Conservation (phyloP, 1,140 invertebrate species). For the Xylocopa sonorina region DNA sequence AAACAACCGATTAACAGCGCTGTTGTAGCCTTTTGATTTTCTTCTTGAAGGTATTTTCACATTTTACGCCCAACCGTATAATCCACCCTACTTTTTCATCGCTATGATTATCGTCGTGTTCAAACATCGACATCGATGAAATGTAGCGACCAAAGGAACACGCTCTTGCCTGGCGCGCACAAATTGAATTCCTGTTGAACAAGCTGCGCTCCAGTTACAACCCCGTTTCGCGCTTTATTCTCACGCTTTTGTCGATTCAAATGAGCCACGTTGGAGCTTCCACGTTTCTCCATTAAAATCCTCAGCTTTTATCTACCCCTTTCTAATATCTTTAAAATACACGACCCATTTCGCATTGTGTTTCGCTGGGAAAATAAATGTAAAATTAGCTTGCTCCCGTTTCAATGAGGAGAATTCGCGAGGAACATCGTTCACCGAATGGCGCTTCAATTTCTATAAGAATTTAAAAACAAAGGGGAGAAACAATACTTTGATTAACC, state of each 20-base stretch:
- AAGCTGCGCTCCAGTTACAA: background rate
- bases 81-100: constrained; percentile 2
- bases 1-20: too few relatives aligned
- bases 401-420: too few relatives aligned
- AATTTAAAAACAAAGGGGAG: too few relatives aligned
- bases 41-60: constrained; percentile 30
- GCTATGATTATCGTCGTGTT: constrained; percentile 8
- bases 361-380: too few relatives aligned
- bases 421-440: too few relatives aligned
- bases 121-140: constrained; percentile 1
- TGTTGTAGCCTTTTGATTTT: constrained; percentile 35
- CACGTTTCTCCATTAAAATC: background rate
- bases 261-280: background rate
- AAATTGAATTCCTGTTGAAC: constrained; percentile 21
- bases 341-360: too few relatives aligned
- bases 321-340: too few relatives aligned
- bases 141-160: background rate
- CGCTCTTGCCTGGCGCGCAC: background rate
- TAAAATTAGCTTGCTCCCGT: too few relatives aligned
- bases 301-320: too few relatives aligned
- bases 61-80: constrained; percentile 32
- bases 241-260: background rate
- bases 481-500: too few relatives aligned
- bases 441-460: too few relatives aligned
- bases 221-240: background rate